These are phyloP conservation scores for Thymelicus sylvestris DNA, from an alignment of 2,888 invertebrate genomes.

Conservation along the genomic window DNA sequence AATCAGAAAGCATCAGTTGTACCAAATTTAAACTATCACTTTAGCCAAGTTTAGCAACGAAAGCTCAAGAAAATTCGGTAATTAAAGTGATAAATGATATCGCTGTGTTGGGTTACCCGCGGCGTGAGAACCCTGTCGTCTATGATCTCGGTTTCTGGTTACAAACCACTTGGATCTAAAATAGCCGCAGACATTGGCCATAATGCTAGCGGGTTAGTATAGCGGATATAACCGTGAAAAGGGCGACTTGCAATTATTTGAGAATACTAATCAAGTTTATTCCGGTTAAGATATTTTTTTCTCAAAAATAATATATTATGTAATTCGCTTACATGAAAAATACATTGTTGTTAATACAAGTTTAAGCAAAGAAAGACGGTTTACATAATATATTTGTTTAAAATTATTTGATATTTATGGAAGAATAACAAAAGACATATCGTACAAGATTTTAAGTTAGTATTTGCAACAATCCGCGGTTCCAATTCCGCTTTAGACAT, in stretches of 20 bases:
- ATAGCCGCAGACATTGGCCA: background rate
- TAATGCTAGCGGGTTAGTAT: background rate
- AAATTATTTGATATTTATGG: too few species aligned
- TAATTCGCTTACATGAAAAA: too few species aligned
- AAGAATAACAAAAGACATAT: too few species aligned
- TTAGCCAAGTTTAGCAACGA: conserved; percentile 19
- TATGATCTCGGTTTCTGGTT: conserved; percentile 62
- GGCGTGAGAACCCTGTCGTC: conserved; percentile 67
- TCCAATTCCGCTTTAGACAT: too few species aligned
- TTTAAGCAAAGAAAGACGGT: too few species aligned
- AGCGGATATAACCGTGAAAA: background rate
- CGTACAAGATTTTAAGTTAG: too few species aligned
- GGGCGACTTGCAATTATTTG: background rate
- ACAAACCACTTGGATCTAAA: conserved; percentile 45
- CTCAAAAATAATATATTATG: too few species aligned
- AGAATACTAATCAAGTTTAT: too few species aligned
- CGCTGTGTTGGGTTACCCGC: conserved; percentile 60
- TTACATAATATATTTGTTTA: too few species aligned
- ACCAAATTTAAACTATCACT: conserved; percentile 5
- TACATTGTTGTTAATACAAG: too few species aligned
- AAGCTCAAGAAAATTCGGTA: conserved; percentile 53
- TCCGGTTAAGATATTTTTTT: too few species aligned
- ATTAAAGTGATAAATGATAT: conserved; percentile 73
- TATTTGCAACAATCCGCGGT: too few species aligned
- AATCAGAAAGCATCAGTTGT: background rate